Conservation (phyloP, 1,140 invertebrate species). For the Venustaconcha ellipsiformis region DNA sequence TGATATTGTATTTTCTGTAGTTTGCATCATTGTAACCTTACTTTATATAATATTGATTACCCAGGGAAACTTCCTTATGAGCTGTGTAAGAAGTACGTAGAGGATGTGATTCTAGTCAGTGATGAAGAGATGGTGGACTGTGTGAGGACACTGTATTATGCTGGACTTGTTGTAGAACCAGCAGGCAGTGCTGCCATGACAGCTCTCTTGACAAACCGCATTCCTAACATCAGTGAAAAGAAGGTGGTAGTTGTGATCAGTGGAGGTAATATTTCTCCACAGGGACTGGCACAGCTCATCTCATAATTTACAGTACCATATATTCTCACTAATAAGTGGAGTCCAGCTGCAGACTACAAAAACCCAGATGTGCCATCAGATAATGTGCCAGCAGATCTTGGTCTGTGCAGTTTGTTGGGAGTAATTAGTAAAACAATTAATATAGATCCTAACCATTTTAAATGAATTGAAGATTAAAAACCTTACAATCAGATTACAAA, state of each 20-base stretch:
- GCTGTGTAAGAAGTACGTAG: constrained; percentile 56
- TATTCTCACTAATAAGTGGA: too few species aligned
- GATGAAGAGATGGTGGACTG: constrained; percentile 54
- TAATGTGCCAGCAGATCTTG: too few species aligned
- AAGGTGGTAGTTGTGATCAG: constrained; percentile 59
- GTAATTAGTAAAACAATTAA: too few species aligned
- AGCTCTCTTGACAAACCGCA: constrained; percentile 46
- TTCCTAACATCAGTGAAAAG: constrained; percentile 55
- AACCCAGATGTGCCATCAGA: too few species aligned
- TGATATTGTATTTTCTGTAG: too few species aligned
- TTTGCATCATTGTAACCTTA: too few species aligned
- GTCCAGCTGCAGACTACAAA: too few species aligned
- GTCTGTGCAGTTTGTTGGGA: too few species aligned
- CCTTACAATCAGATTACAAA: too few species aligned
- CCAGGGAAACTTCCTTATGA: constrained; percentile 51
- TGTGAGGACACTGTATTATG: constrained; percentile 51
- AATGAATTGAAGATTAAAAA: too few species aligned
- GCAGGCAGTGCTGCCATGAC: constrained; percentile 63
- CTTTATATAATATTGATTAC: constrained; percentile 14
- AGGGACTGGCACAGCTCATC: constrained; percentile 42
- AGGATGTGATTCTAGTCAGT: constrained; percentile 58
- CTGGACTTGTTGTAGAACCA: constrained; percentile 62
- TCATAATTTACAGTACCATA: background rate
- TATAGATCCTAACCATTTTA: too few species aligned
- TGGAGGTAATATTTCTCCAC: constrained; percentile 59